These are phyloP conservation scores for Zygothrica quintamaculata DNA, from an alignment of 2,888 invertebrate genomes.

Conservation along the genomic window DNA sequence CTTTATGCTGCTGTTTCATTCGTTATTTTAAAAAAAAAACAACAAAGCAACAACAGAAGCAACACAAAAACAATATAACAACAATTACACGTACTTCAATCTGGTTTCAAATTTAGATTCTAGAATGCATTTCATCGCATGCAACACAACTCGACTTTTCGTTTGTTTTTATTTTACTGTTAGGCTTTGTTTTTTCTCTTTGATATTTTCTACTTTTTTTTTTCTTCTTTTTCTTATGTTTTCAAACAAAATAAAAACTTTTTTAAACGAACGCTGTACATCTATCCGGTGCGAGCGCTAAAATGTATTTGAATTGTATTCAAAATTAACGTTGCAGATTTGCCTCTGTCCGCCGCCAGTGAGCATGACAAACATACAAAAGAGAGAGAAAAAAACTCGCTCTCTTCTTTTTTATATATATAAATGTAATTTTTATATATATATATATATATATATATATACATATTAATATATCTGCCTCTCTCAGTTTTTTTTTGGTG, in stretches of 20 bases:
- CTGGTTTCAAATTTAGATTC: neutral
- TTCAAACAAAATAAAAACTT: too few species aligned
- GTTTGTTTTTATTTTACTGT: constrained; percentile 20
- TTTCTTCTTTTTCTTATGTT: too few species aligned
- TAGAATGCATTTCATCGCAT: constrained; percentile 35
- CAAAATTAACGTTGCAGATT: constrained; percentile 42
- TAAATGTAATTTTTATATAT: too few species aligned
- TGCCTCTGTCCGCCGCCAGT: constrained; percentile 24
- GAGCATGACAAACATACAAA: constrained; percentile 28
- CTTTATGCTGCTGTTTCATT: constrained; percentile 12
- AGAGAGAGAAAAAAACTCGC: constrained; percentile 21
- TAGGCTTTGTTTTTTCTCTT: too few species aligned
- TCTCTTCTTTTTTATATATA: constrained; percentile 10
- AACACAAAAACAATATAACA: too few species aligned
- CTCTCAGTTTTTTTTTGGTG: too few species aligned
- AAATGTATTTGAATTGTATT: constrained; percentile 49
- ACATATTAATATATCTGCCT: too few species aligned
- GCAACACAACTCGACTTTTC: constrained; percentile 26
- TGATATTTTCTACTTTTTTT: constrained; percentile 9
- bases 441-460: too few species aligned
- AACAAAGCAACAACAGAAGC: too few species aligned
- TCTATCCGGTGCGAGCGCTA: constrained; percentile 43
- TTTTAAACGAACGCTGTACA: constrained; percentile 27
- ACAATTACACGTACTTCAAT: neutral
- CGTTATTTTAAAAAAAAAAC: constrained; percentile 11